Evolutionary conservation across 2,797 vertebrate species (phyloP), one percentile per base, ranked within the genome.

Genomic region (Antennarius maculatus): DNA sequence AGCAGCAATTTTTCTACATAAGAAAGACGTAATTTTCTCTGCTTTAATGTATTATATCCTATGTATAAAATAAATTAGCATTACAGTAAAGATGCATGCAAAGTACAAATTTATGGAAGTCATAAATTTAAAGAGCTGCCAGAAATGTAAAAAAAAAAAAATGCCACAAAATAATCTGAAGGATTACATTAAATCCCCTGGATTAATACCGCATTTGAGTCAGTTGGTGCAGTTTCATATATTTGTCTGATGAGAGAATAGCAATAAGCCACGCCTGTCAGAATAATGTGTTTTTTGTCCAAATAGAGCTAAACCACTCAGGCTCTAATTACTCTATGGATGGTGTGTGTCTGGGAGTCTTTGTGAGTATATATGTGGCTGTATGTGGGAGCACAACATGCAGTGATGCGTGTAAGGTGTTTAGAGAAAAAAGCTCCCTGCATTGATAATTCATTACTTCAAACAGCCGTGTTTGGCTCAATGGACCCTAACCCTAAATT

Each of bases 401-500:
- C 67, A 73, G 43, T 61, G 50, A 75, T 69, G 64, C 54, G 11
- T 77, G 71, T 69, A 69, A 81, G 56, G 52, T 71, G 74, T 77
- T 80, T 60, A 53, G 56, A 42, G 11, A 61, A 75, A n/a, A 39
- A 45, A 18, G 4, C 16, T 34, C 42, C 15, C 15, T 34, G 46
- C 59, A 76, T 65, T 75, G 74, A 76, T 82, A 66, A 82, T 82
- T 76, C 47, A 76, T 79, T 59, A 79, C 79, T 69, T 74, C 64
- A 71, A 77, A 82, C 48, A 76, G 27, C 18, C 43, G 57, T 51
- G 66, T 80, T 67, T 14, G 61, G 63, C 63, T 80, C 53, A 62
- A 61, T 51, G 18, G 58, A 74, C 52, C 52, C 59, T 13, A 61
- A 45, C 51, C 67, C 23, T 23, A 65, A 72, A 59, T 75, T 69